phyloP scores from a whole-genome alignment of 64 coral and sea anemone genomes.

The Hydrozoanthus tunicans region DNA sequence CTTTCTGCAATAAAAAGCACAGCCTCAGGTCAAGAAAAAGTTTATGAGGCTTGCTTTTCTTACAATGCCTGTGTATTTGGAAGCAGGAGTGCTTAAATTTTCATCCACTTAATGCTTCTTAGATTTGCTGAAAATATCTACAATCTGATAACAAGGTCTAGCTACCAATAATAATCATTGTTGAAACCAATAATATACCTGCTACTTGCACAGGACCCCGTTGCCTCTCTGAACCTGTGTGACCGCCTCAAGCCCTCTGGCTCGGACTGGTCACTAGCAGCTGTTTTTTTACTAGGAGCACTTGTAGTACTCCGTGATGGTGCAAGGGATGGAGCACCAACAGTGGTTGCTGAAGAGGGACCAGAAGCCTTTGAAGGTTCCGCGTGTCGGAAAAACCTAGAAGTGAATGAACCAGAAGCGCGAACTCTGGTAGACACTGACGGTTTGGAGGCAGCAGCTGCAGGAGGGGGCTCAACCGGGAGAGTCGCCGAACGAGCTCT shows the following conservation, averaged over 20 bases:
- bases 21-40: too few relatives aligned
- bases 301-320: conserved; percentile 20
- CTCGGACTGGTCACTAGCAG: conserved; percentile 83
- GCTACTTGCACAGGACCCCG: conserved; percentile 99
- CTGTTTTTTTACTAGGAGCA: conserved; percentile 25
- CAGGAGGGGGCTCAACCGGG: not conserved
- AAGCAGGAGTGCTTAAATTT: too few relatives aligned
- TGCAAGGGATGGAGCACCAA: conserved; percentile 16
- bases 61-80: too few relatives aligned
- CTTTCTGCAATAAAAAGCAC: too few relatives aligned
- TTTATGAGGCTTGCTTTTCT: too few relatives aligned
- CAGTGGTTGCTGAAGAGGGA: not conserved
- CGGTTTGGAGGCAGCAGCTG: conserved; percentile 27
- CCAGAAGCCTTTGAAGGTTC: conserved; percentile 45
- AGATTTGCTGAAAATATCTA: not conserved
- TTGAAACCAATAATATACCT: conserved; percentile 34
- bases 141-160: not conserved
- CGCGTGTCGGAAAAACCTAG: conserved; percentile 28
- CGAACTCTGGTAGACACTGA: conserved; percentile 35
- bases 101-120: too few relatives aligned
- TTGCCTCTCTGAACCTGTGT: conserved; percentile 93
- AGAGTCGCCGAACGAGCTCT: conserved; percentile 20
- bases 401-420: conserved; percentile 39
- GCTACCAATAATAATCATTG: too few relatives aligned
- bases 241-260: conserved; percentile 99